Base-by-base conservation (phyloP, 2,797 vertebrate genomes). In the Dicrostonyx torquatus region DNA sequence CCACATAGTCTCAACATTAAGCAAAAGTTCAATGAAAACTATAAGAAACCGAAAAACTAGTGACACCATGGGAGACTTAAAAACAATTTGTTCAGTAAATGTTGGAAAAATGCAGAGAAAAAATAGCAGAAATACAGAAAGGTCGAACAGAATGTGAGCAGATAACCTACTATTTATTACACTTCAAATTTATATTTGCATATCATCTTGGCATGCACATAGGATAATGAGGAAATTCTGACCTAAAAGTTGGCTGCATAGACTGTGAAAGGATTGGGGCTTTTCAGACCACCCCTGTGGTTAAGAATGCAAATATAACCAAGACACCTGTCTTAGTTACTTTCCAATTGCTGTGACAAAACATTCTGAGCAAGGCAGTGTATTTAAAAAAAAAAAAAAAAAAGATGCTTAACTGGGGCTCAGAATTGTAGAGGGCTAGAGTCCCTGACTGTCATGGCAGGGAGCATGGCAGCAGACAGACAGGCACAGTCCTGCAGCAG, bases 51-150 rank as follows among this genome's bases (percentile, higher is more conserved):
- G 11, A 80, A 90, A 91, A 87, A 75, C 72, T 12, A 6, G 24
- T 15, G 1, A 43, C 70, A 29, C 55, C 14, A 34, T 22, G n/a
- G 68, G 10, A 58, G 17, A 34, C 20, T 75, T 87, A 45, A 31
- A 92, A 95, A 60, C 18, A 62, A 70, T 29, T 89, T 48, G 55
- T 55, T 83, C 29, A 18, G 29, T 58, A 43, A 48, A 89, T 64
- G 55, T 84, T 62, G 6, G 64, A 40, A 34, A 91, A 89, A 68
- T 37, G 22, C 53, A 89, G 68, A 13, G n/a, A 62, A 43, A 58
- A 88, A 91, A 64, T 70, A 58, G 20, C 34, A 20, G 17, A 55
- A 37, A n/a, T 5, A 73, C 1, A 53, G 77, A 80, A 45, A 76
- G 26, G 77, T n/a, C 53, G n/a, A 87, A 64, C 85, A 92, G 14